Evolutionary conservation across 92 coral and sea anemone species (phyloP), one percentile per base, ranked within the genome.

Genomic region (Phymanthus crucifer): DNA sequence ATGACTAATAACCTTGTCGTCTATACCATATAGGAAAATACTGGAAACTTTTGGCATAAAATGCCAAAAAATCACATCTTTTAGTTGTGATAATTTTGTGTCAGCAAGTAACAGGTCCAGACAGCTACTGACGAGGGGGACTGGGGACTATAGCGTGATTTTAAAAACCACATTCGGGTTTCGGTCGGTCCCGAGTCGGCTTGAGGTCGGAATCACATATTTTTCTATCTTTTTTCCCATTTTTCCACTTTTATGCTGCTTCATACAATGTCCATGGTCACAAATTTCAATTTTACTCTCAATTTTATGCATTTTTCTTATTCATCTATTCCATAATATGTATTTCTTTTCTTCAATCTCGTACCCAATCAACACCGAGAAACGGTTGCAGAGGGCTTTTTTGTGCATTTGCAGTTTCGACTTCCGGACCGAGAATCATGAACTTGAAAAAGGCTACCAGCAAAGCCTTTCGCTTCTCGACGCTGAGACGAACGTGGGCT

Each of bases 31-130:
- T 29, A 61, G 34, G 68, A 24, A 61, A 34, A 61, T 7, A 24
- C 35, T 29, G 10, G 26, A 34, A 61, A 61, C 33, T 23, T 61
- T 27, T 26, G 29, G 29, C 32, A 47, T 1, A 52, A 35, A 40
- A 40, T 16, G 26, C n/a, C 14, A 61, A 61, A 58, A 61, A 3
- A 19, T 8, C 37, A 31, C 12, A 2, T 61, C 65, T 64, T 33
- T 37, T 17, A 1, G 58, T 40, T n/a, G 34, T 0, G 24, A 40
- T 64, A 32, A 40, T 43, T 34, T 32, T 36, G 81, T 58, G 73
- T 54, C 72, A 23, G 72, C 72, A 77, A 56, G 81, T 77, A 77
- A 77, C 81, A 56, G 81, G 72, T n/a, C 16, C 80, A 43, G 50
- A 72, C 40, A 11, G 10, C 40, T 19, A 43, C 14, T 31, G 57